Conservation (phyloP, 64 coral and sea anemone genomes). For the Trachythela sp. region DNA sequence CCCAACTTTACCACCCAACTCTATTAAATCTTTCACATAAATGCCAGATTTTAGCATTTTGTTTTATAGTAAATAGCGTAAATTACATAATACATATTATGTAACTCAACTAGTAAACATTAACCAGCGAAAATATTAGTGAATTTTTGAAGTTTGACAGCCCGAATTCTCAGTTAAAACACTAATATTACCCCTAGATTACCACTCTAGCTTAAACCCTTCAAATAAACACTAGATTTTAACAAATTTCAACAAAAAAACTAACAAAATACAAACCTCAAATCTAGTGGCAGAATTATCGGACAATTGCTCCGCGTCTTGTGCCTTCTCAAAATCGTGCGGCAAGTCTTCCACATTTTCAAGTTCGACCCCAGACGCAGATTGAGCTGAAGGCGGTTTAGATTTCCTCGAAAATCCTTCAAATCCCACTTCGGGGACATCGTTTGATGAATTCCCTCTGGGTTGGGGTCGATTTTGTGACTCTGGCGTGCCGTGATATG, state of each 20-base stretch:
- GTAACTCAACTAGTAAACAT: too few species aligned
- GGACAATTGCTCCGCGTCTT: not conserved
- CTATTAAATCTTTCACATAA: too few species aligned
- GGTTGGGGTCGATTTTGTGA: not conserved
- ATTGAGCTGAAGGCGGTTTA: not conserved
- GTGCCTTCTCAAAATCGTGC: not conserved
- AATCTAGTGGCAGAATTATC: not conserved
- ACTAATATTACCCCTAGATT: too few species aligned
- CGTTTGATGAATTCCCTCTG: not conserved
- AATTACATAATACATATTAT: too few species aligned
- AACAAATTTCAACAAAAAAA: not conserved
- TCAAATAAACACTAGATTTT: too few species aligned
- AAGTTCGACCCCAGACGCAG: slow-evolving; percentile 3
- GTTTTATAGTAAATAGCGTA: too few species aligned
- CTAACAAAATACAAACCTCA: not conserved
- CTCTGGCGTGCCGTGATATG: not conserved
- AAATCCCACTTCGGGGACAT: not conserved
- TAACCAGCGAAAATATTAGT: too few species aligned
- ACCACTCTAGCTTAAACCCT: too few species aligned
- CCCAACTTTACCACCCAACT: too few species aligned
- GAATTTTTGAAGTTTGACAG: too few species aligned
- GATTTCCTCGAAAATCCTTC: not conserved
- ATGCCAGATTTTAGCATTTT: too few species aligned
- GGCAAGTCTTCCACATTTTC: not conserved
- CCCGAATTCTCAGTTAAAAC: too few species aligned